Evolutionary conservation across 1,140 invertebrate genomes (phyloP).

Genomic region (Drosophila parabipectinata): DNA sequence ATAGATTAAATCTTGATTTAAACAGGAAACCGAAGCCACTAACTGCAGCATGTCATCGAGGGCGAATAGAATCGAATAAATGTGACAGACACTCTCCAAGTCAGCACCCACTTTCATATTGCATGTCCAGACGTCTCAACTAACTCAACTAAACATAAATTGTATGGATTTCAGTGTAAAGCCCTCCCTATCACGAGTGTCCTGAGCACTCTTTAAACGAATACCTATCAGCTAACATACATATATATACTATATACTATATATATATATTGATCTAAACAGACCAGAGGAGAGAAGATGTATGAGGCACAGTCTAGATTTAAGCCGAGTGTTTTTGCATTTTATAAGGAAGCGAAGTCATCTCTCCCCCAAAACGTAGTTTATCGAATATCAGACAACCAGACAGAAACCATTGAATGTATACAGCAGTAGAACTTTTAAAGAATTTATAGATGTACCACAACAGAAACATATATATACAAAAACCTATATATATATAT

Average conservation of each 20-base stretch:
- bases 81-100: conserved; percentile 5
- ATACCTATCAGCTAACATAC: conserved; percentile 56
- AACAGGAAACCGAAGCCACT: conserved; percentile 20
- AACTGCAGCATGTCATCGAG: conserved; percentile 31
- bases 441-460: conserved; percentile 79
- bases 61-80: not conserved
- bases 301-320: conserved; percentile 51
- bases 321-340: conserved; percentile 77
- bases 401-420: conserved; percentile 57
- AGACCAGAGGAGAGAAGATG: conserved; percentile 30
- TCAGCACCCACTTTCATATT: conserved; percentile 13
- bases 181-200: conserved; percentile 73
- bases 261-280: conserved; percentile 27
- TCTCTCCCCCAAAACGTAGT: not conserved
- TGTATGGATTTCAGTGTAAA: conserved; percentile 81
- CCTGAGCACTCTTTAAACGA: conserved; percentile 65
- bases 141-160: conserved; percentile 58
- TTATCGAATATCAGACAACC: conserved; percentile 13
- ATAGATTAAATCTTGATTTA: conserved; percentile 37
- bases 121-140: conserved; percentile 43
- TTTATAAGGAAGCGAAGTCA: conserved; percentile 54
- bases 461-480: conserved; percentile 40
- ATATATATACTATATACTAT: conserved; percentile 39
- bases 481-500: conserved; percentile 18
- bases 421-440: conserved; percentile 77